phyloP scores from a whole-genome alignment of 2,797 vertebrate species.

The Macropus fuliginosus region DNA sequence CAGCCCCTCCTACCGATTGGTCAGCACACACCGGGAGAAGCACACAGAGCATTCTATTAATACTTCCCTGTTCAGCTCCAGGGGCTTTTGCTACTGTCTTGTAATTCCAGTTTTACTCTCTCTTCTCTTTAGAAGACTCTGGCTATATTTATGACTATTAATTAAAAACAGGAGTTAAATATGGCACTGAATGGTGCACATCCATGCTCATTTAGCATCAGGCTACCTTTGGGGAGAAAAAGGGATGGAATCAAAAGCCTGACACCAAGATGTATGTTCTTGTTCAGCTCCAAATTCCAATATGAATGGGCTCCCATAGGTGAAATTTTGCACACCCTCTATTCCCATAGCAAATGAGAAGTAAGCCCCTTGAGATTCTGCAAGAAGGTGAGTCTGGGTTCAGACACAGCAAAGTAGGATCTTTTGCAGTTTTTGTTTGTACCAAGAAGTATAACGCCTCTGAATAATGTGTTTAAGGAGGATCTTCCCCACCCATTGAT shows the following conservation, averaged over 20 bases:
- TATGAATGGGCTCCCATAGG: slow-evolving; percentile 11
- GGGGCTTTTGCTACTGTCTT: slow-evolving; percentile 62
- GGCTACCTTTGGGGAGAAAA: slow-evolving; percentile 1
- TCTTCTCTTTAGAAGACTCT: slow-evolving; percentile 66
- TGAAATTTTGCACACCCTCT: neutral
- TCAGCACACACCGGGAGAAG: neutral
- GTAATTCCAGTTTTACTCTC: slow-evolving; percentile 19
- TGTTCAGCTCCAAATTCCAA: slow-evolving; percentile 55
- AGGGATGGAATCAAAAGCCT: neutral
- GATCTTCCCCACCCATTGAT: too few species aligned
- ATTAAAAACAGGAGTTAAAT: slow-evolving; percentile 74
- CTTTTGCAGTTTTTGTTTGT: too few species aligned
- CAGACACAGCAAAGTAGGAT: neutral
- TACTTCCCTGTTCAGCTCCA: slow-evolving; percentile 57
- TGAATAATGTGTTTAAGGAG: too few species aligned
- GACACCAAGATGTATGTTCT: slow-evolving; percentile 14
- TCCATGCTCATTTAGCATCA: neutral
- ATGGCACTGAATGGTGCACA: slow-evolving; percentile 39
- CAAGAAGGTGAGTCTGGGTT: neutral
- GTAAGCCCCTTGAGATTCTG: neutral
- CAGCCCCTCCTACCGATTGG: slow-evolving; percentile 38
- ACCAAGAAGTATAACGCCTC: too few species aligned
- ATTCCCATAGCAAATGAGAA: neutral
- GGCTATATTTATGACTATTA: slow-evolving; percentile 65
- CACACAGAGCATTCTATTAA: neutral